Evolutionary conservation across 2,797 vertebrate species (phyloP).

Genomic region (Sebastes cheni): DNA sequence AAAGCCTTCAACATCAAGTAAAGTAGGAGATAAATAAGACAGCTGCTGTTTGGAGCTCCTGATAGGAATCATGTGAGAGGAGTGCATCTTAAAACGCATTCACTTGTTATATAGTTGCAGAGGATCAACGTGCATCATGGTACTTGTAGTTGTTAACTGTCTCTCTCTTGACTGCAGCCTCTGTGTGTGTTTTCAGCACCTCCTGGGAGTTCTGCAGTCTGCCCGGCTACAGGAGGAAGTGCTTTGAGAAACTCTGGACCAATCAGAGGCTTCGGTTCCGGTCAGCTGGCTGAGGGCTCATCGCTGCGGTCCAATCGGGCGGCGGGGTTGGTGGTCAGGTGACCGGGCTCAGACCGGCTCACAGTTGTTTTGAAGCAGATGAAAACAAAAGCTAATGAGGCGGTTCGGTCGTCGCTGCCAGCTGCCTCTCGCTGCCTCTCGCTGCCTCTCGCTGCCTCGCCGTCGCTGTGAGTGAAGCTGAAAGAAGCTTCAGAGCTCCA

Average conservation of each 20-base stretch:
- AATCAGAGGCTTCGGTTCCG: constrained; percentile 61
- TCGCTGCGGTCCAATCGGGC: constrained; percentile 29
- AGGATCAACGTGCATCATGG: not conserved
- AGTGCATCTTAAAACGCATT: not conserved
- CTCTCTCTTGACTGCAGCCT: constrained; percentile 19
- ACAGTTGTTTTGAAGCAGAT: constrained; percentile 66
- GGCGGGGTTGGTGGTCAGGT: constrained; percentile 56
- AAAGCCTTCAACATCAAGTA: not conserved
- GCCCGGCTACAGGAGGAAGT: constrained; percentile 82
- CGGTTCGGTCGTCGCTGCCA: constrained; percentile 50
- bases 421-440: constrained; percentile 59
- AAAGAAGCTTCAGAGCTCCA: constrained; percentile 30
- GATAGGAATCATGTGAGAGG: not conserved
- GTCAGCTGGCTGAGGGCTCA: constrained; percentile 66
- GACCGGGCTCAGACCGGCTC: constrained; percentile 59
- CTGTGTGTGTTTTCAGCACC: constrained; percentile 31
- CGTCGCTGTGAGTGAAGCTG: constrained; percentile 10
- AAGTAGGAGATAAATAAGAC: not conserved
- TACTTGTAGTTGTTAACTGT: not conserved
- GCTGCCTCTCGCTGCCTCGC: constrained; percentile 48
- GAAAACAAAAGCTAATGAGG: constrained; percentile 79
- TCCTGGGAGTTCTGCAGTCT: constrained; percentile 69
- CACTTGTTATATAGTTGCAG: not conserved
- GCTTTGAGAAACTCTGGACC: constrained; percentile 62
- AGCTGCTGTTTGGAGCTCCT: not conserved